Conservation (phyloP, 2,113 vertebrate species). For the Paradoxurus hermaphroditus region DNA sequence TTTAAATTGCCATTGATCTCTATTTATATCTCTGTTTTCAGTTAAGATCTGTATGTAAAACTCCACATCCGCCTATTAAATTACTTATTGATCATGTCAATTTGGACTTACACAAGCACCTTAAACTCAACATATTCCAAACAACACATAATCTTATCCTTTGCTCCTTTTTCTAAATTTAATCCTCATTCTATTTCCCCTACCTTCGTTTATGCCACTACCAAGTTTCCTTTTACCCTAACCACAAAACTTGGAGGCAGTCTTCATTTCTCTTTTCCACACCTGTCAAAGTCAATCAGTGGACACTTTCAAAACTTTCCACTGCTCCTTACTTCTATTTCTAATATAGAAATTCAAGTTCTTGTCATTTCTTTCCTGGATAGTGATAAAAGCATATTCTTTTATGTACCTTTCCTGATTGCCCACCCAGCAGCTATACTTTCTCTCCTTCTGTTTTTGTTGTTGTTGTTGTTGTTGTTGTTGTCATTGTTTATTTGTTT, state of each 20-base stretch:
- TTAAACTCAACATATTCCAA: background rate
- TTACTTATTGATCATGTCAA: background rate
- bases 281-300: slow-evolving; percentile 28
- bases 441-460: background rate
- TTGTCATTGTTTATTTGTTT: background rate
- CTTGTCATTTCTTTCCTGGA: background rate
- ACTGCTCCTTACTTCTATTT: background rate
- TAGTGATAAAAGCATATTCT: background rate
- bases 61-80: background rate
- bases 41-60: background rate
- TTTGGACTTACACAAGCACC: background rate
- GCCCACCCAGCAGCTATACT: background rate
- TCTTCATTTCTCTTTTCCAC: slow-evolving; percentile 37
- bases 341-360: slow-evolving; percentile 4
- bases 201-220: background rate
- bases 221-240: slow-evolving; percentile 27
- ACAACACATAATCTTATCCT: background rate
- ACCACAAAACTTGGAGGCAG: background rate
- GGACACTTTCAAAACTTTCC: slow-evolving; percentile 18
- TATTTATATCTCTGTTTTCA: background rate
- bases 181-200: background rate
- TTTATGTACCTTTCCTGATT: background rate
- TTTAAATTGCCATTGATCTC: background rate
- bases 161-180: background rate
- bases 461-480: too few relatives aligned